phyloP scores from a whole-genome alignment of 2,888 invertebrate genomes.

The Synergus umbraculus region DNA sequence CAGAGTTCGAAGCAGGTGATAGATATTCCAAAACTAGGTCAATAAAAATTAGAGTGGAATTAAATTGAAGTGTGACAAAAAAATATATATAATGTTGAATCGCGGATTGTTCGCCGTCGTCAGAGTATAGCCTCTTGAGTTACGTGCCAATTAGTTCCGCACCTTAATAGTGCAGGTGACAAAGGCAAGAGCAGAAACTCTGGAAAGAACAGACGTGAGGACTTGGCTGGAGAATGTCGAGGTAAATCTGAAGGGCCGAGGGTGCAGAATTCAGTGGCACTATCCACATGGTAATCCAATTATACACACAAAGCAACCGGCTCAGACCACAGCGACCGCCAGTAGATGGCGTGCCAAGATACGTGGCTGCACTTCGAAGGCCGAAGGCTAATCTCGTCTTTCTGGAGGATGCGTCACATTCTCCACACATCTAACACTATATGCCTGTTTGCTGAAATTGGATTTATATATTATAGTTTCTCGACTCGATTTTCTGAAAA shows the following conservation, averaged over 20 bases:
- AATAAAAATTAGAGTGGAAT: background rate
- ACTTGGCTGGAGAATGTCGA: constrained; percentile 19
- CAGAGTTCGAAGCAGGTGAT: too few species aligned
- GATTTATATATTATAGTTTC: constrained; percentile 45
- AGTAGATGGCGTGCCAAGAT: constrained; percentile 47
- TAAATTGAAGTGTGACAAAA: background rate
- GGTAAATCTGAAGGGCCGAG: constrained; percentile 39
- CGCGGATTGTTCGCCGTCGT: background rate
- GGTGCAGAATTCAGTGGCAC: constrained; percentile 51
- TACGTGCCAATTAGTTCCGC: background rate
- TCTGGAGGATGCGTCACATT: background rate
- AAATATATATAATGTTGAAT: background rate
- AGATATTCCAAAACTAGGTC: too few species aligned
- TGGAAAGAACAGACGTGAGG: constrained; percentile 4
- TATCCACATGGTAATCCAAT: constrained; percentile 71
- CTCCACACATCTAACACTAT: background rate
- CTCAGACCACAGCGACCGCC: constrained; percentile 64
- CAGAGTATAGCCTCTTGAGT: background rate
- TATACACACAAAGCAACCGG: constrained; percentile 72
- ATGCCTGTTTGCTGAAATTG: constrained; percentile 42
- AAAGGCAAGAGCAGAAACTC: constrained; percentile 7
- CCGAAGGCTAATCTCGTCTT: constrained; percentile 41
- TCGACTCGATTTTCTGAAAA: background rate
- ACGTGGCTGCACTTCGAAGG: constrained; percentile 25
- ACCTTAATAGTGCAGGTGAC: constrained; percentile 9